phyloP scores from a whole-genome alignment of 2,113 vertebrate genomes.

The Microcebus ravelobensis region DNA sequence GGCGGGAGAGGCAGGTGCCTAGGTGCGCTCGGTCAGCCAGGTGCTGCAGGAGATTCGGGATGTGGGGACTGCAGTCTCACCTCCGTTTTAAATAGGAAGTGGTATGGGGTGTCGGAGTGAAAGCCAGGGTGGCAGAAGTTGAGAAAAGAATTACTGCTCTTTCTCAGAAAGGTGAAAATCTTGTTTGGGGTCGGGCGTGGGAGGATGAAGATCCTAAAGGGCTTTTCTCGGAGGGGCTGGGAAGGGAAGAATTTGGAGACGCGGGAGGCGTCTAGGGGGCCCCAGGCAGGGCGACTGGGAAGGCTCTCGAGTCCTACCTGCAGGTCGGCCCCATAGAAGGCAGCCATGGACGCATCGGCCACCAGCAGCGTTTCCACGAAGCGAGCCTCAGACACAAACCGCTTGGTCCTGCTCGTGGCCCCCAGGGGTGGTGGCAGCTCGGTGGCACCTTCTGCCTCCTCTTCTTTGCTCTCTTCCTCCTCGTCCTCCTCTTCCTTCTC shows the following conservation, averaged over 20 bases:
- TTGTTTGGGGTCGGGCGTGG: not conserved
- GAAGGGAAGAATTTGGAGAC: not conserved
- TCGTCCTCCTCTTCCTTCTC: not conserved
- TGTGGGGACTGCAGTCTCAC: not conserved
- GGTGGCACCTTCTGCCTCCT: not conserved
- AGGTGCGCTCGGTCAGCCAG: not conserved
- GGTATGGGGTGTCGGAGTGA: not conserved
- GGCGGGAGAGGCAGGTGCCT: constrained; percentile 44
- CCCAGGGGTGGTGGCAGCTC: not conserved
- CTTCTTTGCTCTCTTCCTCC: not conserved
- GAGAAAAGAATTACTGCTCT: not conserved
- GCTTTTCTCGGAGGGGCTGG: not conserved
- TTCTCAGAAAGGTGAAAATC: constrained; percentile 9
- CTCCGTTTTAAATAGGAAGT: not conserved
- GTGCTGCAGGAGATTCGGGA: not conserved
- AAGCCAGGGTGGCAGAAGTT: not conserved
- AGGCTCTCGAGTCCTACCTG: constrained; percentile 85
- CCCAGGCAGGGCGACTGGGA: not conserved
- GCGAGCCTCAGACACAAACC: constrained; percentile 92
- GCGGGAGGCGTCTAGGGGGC: not conserved
- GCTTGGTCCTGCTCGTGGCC: constrained; percentile 76
- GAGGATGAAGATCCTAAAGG: not conserved
- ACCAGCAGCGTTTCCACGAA: constrained; percentile 94
- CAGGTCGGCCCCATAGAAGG: constrained; percentile 91
- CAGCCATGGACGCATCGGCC: constrained; percentile 91